phyloP scores from a whole-genome alignment of 2,888 invertebrate species.

The Dasypolia templi region DNA sequence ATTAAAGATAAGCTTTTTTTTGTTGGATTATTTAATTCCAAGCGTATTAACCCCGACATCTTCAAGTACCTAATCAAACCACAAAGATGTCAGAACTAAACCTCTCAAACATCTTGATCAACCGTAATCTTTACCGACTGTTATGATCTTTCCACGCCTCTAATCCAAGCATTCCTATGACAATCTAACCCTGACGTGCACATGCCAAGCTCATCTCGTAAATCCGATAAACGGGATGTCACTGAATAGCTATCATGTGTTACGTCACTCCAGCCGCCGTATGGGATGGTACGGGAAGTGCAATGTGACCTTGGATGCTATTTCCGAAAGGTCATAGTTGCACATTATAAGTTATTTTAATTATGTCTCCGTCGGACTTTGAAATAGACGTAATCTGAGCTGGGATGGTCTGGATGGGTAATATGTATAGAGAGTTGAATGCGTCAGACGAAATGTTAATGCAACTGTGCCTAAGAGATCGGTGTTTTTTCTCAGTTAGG shows the following conservation, averaged over 20 bases:
- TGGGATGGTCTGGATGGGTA: not conserved
- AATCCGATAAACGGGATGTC: constrained; percentile 69
- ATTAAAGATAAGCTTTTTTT: not conserved
- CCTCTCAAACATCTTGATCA: not conserved
- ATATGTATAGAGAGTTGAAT: not conserved
- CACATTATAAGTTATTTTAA: constrained; percentile 9
- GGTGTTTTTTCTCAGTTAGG: not conserved
- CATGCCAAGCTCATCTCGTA: constrained; percentile 27
- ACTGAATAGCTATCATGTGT: constrained; percentile 48
- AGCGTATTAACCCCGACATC: not conserved
- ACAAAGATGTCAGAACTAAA: not conserved
- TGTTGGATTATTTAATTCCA: not conserved
- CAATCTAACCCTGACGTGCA: constrained; percentile 28
- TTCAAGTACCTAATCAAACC: constrained; percentile 1
- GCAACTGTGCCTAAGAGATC: not conserved
- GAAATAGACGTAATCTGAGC: not conserved
- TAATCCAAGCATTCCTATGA: constrained; percentile 17
- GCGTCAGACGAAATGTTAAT: not conserved
- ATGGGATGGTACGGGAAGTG: constrained; percentile 22
- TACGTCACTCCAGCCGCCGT: constrained; percentile 42
- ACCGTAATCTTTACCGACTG: constrained; percentile 8
- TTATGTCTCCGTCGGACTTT: not conserved
- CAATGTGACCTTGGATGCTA: constrained; percentile 40
- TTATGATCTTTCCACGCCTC: constrained; percentile 2
- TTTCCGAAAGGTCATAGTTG: constrained; percentile 21